Conservation (phyloP, 1,140 invertebrate genomes). For the Drosophila navojoa region DNA sequence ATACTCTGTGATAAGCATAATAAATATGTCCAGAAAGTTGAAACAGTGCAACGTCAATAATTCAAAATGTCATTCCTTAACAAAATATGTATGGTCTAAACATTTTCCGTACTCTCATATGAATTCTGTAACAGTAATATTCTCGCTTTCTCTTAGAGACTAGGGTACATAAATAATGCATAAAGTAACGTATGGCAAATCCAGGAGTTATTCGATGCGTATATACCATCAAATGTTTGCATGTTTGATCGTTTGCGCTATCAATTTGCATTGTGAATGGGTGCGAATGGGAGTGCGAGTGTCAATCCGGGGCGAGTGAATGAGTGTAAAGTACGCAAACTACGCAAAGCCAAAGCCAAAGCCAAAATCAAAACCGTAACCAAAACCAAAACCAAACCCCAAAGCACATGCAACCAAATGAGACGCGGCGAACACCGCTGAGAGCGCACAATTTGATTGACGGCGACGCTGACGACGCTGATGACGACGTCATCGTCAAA, state of each 20-base stretch:
- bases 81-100: background rate
- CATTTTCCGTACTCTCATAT: no score
- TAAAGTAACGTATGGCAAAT: conserved; percentile 45
- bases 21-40: background rate
- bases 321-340: conserved; percentile 9
- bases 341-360: conserved; percentile 18
- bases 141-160: no score
- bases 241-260: conserved; percentile 61
- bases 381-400: conserved; percentile 12
- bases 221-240: conserved; percentile 70
- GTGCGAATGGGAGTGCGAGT: conserved; percentile 19
- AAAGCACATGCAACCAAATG: conserved; percentile 58
- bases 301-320: background rate
- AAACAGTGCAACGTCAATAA: no score
- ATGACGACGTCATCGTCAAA: conserved; percentile 72
- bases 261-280: conserved; percentile 62
- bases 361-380: conserved; percentile 7
- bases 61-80: background rate
- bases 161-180: conserved; percentile 6
- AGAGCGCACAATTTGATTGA: conserved; percentile 62
- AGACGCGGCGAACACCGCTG: conserved; percentile 40
- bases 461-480: conserved; percentile 44
- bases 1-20: conserved; percentile 3
- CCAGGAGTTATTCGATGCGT: conserved; percentile 67
- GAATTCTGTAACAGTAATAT: background rate